Percentiles rank a stretch among this genome's conserved stretches.
Conservation (phyloP, 2,888 invertebrate genomes). For the Pyrgus malvae region DNA sequence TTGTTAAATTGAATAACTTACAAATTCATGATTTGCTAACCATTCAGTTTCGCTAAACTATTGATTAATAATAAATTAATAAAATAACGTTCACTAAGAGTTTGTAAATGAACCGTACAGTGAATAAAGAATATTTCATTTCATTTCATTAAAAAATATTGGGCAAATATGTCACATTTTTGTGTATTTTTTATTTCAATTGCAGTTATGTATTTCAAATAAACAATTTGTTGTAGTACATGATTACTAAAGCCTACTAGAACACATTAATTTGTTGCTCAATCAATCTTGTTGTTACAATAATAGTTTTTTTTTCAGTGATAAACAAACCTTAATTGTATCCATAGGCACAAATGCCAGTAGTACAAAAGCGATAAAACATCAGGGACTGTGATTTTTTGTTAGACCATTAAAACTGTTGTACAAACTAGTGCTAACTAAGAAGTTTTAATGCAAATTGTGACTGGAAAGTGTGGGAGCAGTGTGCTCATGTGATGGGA, state of each 20-base stretch:
- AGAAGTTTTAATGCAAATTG: constrained; percentile 43
- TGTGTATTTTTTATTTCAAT: too few relatives aligned
- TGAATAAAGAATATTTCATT: too few relatives aligned
- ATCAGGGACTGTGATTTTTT: constrained; percentile 17
- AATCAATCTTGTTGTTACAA: too few relatives aligned
- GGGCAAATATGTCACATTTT: too few relatives aligned
- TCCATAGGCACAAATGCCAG: background rate
- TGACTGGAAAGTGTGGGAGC: constrained; percentile 56
- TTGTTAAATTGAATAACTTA: background rate
- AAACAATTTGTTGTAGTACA: too few relatives aligned
- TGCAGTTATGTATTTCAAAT: too few relatives aligned
- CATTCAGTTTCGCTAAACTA: background rate
- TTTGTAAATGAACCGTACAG: too few relatives aligned
- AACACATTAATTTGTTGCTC: background rate
- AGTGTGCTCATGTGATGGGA: constrained; percentile 71
- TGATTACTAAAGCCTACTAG: too few relatives aligned
- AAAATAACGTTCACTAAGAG: too few relatives aligned
- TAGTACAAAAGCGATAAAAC: constrained; percentile 21
- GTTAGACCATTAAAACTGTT: constrained; percentile 22
- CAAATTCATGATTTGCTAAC: background rate
- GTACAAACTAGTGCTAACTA: constrained; percentile 22
- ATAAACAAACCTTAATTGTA: background rate
- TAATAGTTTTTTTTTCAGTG: constrained; percentile 27
- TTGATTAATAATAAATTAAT: background rate
- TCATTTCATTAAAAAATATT: too few relatives aligned